Conservation (phyloP, 2,888 invertebrate genomes). For the Seira sanloemensis region DNA sequence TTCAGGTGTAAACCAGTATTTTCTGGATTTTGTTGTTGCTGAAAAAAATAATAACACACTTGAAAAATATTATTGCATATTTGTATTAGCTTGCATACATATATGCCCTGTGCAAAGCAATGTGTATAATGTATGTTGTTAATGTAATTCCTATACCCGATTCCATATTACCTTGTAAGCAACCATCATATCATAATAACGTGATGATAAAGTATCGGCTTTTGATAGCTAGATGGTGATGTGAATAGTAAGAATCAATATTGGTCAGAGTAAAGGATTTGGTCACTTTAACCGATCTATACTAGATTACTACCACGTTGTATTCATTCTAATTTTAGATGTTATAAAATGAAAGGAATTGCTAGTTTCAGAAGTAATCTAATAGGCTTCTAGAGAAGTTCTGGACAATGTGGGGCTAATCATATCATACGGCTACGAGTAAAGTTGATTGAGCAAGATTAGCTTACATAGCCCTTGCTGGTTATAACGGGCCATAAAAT, state of each 20-base stretch:
- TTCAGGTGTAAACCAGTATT: constrained; percentile 28
- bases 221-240: not conserved
- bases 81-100: not conserved
- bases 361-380: not conserved
- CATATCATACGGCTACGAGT: too few species aligned
- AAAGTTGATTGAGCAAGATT: too few species aligned
- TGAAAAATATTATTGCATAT: not conserved
- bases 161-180: not conserved
- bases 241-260: not conserved
- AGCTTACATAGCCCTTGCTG: too few species aligned
- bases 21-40: constrained; percentile 36
- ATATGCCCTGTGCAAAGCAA: not conserved
- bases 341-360: not conserved
- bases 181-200: not conserved
- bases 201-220: not conserved
- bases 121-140: not conserved
- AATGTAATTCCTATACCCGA: not conserved
- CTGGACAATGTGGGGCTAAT: constrained; percentile 15
- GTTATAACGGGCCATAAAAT: too few species aligned
- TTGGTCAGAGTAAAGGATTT: constrained; percentile 1
- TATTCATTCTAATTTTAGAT: not conserved
- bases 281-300: not conserved
- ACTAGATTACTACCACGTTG: too few species aligned
- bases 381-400: not conserved
- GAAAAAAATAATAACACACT: not conserved